Base-by-base conservation (phyloP, 2,888 invertebrate species). In the Eristalinus sepulchralis region DNA sequence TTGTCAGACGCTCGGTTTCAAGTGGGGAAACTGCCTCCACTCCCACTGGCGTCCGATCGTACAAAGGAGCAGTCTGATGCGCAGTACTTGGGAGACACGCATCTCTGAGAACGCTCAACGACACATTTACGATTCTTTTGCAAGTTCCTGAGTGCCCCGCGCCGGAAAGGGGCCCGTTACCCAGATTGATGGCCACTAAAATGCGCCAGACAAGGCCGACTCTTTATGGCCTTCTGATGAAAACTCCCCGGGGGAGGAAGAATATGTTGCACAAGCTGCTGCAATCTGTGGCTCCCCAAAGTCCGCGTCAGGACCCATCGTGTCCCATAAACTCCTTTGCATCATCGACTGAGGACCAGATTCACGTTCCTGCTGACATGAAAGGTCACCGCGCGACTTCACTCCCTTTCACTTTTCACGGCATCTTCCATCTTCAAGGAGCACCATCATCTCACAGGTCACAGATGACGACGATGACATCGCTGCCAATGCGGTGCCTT, bases 1-100 rank as follows among this genome's bases (percentile, higher is more conserved):
- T 76, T 76, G 76, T 76, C 76, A 76, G 76, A 59, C 67, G 76
- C 67, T 47, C 59, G 75, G 75, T 76, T 76, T 76, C 59, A 76
- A 76, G 76, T 76, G 76, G 76, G 67, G 63, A 59, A 47, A 22
- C 59, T 22, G 11, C 31, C 31, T 57, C 73, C 63, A 59, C 59
- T 67, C 76, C 67, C 76, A 76, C 76, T 47, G 75, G 13, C n/a
- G 39, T n/a, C 17, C 8, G 47, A 17, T 27, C 47, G 17, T 31
- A 31, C 59, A 34, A 36, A 36, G 24, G 57, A 5, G 47, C 13
- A 47, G 47, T 34, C 31, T 76, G 67, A 59, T n/a, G 67, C 76
- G 33, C 76, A 67, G 59, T 76, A 76, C 67, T 66, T 66, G 76
- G 31, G 39, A 47, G 47, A 17, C 47, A 17, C 47, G n/a, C 17